Evolutionary conservation across 2,888 invertebrate species (phyloP), one percentile per base, ranked within the genome.

Genomic region (Agonopterix heracliana): DNA sequence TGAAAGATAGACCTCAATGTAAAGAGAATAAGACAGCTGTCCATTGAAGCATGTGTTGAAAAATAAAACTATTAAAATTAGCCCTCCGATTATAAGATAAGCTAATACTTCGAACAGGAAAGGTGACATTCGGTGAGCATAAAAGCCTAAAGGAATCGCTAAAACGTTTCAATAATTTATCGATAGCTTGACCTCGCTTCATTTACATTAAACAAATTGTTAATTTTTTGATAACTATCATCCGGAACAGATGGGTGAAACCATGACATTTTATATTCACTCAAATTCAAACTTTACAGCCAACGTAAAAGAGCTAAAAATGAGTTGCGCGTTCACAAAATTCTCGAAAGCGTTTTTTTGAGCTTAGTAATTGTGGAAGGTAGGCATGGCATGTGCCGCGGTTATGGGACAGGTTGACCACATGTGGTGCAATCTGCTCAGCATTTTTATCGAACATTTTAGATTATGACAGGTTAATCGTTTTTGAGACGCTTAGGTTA

Each of bases 181-280:
- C 75, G 79, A 77, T 63, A 67, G 69, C 73, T 77, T 81, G 79
- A 80, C 81, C 79, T 78, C 81, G 76, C 74, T 78, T 84, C 82
- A 86, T 88, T 88, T 86, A 80, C 81, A 84, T 88, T 87, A 86
- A 87, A 88, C 87, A 88, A 88, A 88, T 88, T 88, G 86, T 88
- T 87, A 87, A 88, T 87, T 88, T 86, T 84, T 85, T 77, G 87
- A 87, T 88, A 86, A 76, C 81, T 75, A 86, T 87, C 88, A 74
- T 81, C 81, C 77, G 81, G 77, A 85, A 86, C 88, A 88, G 84
- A 84, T 88, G 88, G 83, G 66, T 58, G 54, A 54, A 64, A 65
- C 61, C 66, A 64, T 58, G 63, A 54, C 63, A 54, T 46, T 48
- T 26, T 9, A 35, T 14, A 17, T 3, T 11, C 49, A 52, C 34